These are phyloP conservation scores for Capitulum mitella DNA, from an alignment of 2,888 invertebrate genomes.

Conservation along the genomic window DNA sequence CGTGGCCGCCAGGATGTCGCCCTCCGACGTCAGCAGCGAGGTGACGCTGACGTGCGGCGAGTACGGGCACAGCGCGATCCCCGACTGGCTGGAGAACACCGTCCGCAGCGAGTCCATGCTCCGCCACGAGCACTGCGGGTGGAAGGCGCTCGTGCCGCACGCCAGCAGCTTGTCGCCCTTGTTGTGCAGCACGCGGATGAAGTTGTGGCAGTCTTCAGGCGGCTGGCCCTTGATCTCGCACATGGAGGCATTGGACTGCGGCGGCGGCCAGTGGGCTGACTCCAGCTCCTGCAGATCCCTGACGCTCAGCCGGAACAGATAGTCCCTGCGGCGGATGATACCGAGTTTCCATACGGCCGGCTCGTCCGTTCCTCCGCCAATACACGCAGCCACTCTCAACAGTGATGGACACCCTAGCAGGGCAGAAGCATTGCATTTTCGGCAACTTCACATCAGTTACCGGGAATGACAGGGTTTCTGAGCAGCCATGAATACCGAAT, in stretches of 20 bases:
- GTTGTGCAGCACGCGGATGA: slow-evolving; percentile 53
- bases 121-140: slow-evolving; percentile 82
- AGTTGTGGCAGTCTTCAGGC: slow-evolving; percentile 78
- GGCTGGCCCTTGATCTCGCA: slow-evolving; percentile 81
- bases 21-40: slow-evolving; percentile 56
- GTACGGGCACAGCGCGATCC: slow-evolving; percentile 78
- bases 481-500: too few relatives aligned
- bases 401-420: too few relatives aligned
- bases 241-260: slow-evolving; percentile 56
- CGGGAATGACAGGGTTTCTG: too few relatives aligned
- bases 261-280: slow-evolving; percentile 67
- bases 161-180: slow-evolving; percentile 66
- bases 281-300: slow-evolving; percentile 63
- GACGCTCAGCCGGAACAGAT: slow-evolving; percentile 70
- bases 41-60: slow-evolving; percentile 79
- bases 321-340: slow-evolving; percentile 55
- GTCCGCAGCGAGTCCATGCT: slow-evolving; percentile 52
- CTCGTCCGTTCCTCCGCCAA: too few relatives aligned
- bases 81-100: slow-evolving; percentile 42
- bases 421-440: too few relatives aligned
- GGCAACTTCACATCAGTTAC: too few relatives aligned
- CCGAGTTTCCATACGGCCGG: too few relatives aligned
- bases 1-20: slow-evolving; percentile 69
- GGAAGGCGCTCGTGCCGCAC: slow-evolving; percentile 87
- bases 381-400: too few relatives aligned